Evolutionary conservation across 92 coral and sea anemone genomes (phyloP).

Genomic region (Hydrozoanthus gracilis): DNA sequence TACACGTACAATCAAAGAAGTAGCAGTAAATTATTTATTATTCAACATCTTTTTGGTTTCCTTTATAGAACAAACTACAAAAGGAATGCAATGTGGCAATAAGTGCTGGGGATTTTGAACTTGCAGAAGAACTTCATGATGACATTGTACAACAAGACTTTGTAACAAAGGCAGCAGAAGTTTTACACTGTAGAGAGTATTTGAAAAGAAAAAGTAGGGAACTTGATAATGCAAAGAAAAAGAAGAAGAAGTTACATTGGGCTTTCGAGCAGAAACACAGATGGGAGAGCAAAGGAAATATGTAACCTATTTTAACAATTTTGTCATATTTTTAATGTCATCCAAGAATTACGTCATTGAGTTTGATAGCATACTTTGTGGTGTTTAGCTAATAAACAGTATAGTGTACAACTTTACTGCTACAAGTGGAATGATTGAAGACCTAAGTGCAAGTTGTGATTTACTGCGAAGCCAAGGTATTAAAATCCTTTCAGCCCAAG

Average conservation of each 20-base stretch:
- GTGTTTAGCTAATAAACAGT: no score
- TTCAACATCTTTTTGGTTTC: background rate
- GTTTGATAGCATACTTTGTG: no score
- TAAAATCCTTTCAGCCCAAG: no score
- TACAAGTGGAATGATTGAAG: no score
- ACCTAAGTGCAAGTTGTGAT: no score
- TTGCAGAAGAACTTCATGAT: constrained; percentile 81
- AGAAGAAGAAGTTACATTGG: constrained; percentile 89
- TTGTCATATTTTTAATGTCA: no score
- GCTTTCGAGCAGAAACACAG: constrained; percentile 98
- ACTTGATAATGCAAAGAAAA: constrained; percentile 62
- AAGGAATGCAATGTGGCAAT: constrained; percentile 72
- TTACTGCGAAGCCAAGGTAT: no score
- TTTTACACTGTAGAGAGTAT: constrained; percentile 78
- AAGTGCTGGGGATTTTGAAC: constrained; percentile 63
- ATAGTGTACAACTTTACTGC: no score
- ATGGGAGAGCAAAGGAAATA: constrained; percentile 99
- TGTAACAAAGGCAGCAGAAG: constrained; percentile 66
- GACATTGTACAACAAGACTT: constrained; percentile 75
- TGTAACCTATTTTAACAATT: constrained; percentile 50
- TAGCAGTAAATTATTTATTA: no score
- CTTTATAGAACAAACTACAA: constrained; percentile 59
- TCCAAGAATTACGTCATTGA: no score
- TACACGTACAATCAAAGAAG: no score
- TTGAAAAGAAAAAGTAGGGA: constrained; percentile 73